phyloP scores from a whole-genome alignment of 2,797 vertebrate species.

The Australoheros facetus region DNA sequence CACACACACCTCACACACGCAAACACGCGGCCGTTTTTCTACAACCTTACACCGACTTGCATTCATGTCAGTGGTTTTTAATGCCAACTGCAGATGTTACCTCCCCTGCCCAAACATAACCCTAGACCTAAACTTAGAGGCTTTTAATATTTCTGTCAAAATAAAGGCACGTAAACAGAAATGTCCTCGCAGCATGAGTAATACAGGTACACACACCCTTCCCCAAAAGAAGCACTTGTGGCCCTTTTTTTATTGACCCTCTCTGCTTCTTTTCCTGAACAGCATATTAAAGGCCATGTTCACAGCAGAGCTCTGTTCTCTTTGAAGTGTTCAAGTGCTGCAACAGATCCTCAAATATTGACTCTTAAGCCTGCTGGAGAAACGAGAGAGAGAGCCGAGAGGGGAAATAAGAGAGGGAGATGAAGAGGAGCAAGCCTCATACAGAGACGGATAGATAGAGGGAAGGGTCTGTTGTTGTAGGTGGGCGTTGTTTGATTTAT shows the following conservation, averaged over 20 bases:
- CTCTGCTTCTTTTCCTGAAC: slow-evolving; percentile 67
- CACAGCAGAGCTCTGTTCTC: slow-evolving; percentile 61
- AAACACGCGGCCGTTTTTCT: neutral
- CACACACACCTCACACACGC: slow-evolving; percentile 1
- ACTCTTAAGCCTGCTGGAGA: slow-evolving; percentile 71
- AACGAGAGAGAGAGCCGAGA: slow-evolving; percentile 29
- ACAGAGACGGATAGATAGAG: slow-evolving; percentile 15
- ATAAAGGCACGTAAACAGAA: slow-evolving; percentile 5
- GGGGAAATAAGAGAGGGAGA: slow-evolving; percentile 11
- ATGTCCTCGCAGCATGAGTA: neutral
- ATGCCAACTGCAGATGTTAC: neutral
- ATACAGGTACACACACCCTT: slow-evolving; percentile 1
- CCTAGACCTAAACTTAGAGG: neutral
- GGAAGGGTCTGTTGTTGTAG: slow-evolving; percentile 35
- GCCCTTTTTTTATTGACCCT: slow-evolving; percentile 60
- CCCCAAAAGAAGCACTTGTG: slow-evolving; percentile 52
- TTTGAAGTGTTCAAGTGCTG: slow-evolving; percentile 75
- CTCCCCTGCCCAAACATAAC: neutral
- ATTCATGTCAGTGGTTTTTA: neutral
- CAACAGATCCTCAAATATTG: slow-evolving; percentile 79
- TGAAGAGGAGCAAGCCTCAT: neutral
- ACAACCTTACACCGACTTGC: neutral
- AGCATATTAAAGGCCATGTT: slow-evolving; percentile 69
- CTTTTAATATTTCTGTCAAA: neutral
- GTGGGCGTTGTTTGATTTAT: slow-evolving; percentile 44